Conservation (phyloP, 2,797 vertebrate genomes). For the Anas capensis region DNA sequence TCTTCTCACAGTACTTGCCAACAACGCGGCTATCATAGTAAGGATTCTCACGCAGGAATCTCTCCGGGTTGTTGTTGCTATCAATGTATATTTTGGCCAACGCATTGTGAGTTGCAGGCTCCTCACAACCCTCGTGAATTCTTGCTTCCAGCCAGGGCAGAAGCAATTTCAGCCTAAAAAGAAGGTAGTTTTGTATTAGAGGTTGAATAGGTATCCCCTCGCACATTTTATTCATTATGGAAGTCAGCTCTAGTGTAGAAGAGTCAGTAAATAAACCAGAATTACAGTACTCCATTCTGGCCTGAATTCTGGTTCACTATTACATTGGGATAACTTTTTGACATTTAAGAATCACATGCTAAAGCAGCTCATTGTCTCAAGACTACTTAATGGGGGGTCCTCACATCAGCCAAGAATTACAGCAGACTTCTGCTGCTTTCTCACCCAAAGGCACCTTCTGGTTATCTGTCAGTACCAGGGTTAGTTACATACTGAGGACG, state of each 20-base stretch:
- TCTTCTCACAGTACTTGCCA: conserved; percentile 98
- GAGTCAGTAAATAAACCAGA: not conserved
- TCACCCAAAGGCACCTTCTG: not conserved
- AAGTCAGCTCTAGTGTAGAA: not conserved
- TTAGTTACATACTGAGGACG: not conserved
- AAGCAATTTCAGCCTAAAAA: conserved; percentile 91
- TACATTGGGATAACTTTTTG: not conserved
- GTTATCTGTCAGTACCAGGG: not conserved
- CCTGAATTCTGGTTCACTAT: not conserved
- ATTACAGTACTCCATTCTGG: not conserved
- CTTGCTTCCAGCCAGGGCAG: conserved; percentile 97
- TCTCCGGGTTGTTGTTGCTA: conserved; percentile 98
- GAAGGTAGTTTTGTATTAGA: not conserved
- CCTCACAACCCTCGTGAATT: conserved; percentile 97
- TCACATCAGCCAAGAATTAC: not conserved
- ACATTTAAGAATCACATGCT: not conserved
- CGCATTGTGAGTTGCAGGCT: conserved; percentile 97
- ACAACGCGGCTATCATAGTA: conserved; percentile 97
- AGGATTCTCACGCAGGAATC: conserved; percentile 97
- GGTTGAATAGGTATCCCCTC: not conserved
- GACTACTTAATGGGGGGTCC: not conserved
- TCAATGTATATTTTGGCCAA: conserved; percentile 99
- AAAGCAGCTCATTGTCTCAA: not conserved
- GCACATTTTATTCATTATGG: not conserved
- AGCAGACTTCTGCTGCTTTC: not conserved